These are phyloP conservation scores for Cydia splendana DNA, from an alignment of 1,140 invertebrate genomes.

Conservation along the genomic window DNA sequence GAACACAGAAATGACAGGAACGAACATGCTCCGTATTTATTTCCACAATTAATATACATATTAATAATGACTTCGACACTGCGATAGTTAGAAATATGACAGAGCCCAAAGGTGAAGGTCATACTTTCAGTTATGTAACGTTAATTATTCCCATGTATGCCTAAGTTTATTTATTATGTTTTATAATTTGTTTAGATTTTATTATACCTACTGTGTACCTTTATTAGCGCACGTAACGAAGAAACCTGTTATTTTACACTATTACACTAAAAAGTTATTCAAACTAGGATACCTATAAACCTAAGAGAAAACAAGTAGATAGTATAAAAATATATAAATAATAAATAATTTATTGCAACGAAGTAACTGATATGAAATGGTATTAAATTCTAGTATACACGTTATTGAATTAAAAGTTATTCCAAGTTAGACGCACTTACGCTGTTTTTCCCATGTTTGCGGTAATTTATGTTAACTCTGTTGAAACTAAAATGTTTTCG, in stretches of 20 bases:
- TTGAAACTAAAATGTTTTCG: background rate
- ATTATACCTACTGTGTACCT: background rate
- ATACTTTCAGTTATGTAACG: too few species aligned
- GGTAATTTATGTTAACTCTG: background rate
- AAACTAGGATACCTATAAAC: constrained; percentile 51
- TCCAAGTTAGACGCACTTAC: background rate
- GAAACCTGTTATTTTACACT: constrained; percentile 38
- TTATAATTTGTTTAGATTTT: background rate
- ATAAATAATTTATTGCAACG: constrained; percentile 66
- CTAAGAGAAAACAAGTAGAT: constrained; percentile 63
- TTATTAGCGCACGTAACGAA: constrained; percentile 12
- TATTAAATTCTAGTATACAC: constrained; percentile 22
- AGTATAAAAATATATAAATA: constrained; percentile 57
- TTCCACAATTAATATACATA: too few species aligned
- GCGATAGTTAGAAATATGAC: too few species aligned
- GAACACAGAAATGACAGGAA: too few species aligned
- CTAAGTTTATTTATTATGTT: background rate
- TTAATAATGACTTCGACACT: too few species aligned
- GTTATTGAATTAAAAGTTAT: background rate
- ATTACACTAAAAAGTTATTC: constrained; percentile 46
- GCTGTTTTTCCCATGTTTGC: background rate
- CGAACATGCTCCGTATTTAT: too few species aligned
- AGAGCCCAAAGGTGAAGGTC: too few species aligned
- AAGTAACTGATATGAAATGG: constrained; percentile 60
- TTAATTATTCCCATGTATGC: too few species aligned